Evolutionary conservation across 2,888 invertebrate species (phyloP).

Genomic region (Rhopalosiphum nymphaeae): DNA sequence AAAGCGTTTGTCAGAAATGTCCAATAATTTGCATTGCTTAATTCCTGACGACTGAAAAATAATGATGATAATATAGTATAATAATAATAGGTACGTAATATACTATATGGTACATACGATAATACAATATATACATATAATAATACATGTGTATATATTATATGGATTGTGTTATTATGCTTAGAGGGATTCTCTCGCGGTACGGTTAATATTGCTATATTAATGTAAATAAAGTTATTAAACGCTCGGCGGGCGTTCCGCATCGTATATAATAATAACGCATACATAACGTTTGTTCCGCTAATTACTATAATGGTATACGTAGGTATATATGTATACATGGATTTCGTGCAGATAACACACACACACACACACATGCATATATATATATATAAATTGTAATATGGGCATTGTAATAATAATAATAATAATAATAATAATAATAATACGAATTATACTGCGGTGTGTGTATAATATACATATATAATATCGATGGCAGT

Average conservation of each 20-base stretch:
- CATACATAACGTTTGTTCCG: not conserved
- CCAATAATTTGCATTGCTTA: not conserved
- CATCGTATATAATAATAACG: not conserved
- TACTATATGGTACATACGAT: not conserved
- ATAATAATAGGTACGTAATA: not conserved
- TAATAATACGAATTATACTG: not conserved
- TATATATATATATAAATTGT: not conserved
- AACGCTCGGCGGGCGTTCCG: not conserved
- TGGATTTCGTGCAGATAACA: not conserved
- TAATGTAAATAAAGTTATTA: slow-evolving; percentile 31
- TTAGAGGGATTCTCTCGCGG: not conserved
- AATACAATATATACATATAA: not conserved
- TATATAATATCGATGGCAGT: not conserved
- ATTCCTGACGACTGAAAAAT: not conserved
- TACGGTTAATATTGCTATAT: slow-evolving; percentile 1
- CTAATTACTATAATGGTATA: not conserved
- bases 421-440: slow-evolving; percentile 2
- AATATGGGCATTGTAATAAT: not conserved
- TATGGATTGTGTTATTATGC: not conserved
- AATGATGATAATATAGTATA: not conserved
- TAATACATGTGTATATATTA: not conserved
- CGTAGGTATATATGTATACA: not conserved
- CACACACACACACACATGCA: too few species aligned
- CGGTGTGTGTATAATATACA: not conserved
- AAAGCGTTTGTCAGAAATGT: not conserved